phyloP scores from a whole-genome alignment of 2,888 invertebrate species.

The Steinernema hermaphroditum region DNA sequence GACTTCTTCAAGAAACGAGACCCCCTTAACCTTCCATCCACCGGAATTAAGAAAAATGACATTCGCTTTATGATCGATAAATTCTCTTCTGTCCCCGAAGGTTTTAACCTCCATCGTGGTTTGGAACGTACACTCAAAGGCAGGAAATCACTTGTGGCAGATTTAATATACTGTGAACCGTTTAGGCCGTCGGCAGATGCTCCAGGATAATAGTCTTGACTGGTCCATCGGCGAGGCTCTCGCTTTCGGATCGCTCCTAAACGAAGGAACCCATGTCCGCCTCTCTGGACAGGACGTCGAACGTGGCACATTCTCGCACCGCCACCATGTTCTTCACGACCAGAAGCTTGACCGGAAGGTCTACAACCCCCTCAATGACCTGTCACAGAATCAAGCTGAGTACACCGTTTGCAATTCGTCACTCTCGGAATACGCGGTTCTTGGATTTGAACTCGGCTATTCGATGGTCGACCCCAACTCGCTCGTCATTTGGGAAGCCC shows the following conservation, averaged over 20 bases:
- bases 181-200: slow-evolving; percentile 58
- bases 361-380: slow-evolving; percentile 81
- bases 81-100: slow-evolving; percentile 83
- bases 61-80: slow-evolving; percentile 82
- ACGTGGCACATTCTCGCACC: slow-evolving; percentile 73
- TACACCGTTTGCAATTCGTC: slow-evolving; percentile 99
- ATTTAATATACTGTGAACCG: not conserved
- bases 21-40: slow-evolving; percentile 72
- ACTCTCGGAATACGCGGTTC: slow-evolving; percentile 89
- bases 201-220: slow-evolving; percentile 74
- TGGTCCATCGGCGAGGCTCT: slow-evolving; percentile 99
- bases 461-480: slow-evolving; percentile 85
- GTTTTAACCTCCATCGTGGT: slow-evolving; percentile 85
- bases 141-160: not conserved
- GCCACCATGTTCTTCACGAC: slow-evolving; percentile 97
- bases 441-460: slow-evolving; percentile 95
- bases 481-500: slow-evolving; percentile 94
- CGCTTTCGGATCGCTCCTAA: slow-evolving; percentile 93
- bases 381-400: slow-evolving; percentile 88
- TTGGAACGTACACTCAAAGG: slow-evolving; percentile 63
- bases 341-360: slow-evolving; percentile 88
- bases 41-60: slow-evolving; percentile 85
- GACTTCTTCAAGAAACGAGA: slow-evolving; percentile 69
- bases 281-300: slow-evolving; percentile 94
- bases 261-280: slow-evolving; percentile 91